phyloP scores from a whole-genome alignment of 2,888 invertebrate species.

The Eumacrocentrus americanus region DNA sequence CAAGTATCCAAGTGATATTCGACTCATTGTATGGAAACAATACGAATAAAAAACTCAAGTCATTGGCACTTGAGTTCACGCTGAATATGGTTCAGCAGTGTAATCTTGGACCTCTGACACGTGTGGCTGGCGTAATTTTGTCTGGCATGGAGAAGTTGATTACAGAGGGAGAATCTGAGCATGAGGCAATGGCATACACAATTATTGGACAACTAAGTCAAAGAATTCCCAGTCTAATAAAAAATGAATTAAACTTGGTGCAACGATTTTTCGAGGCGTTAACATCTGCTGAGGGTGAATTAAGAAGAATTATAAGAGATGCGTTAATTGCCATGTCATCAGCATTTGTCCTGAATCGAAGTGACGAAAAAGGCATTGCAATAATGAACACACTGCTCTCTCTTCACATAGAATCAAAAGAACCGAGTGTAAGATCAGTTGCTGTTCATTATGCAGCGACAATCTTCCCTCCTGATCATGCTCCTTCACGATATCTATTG shows the following conservation, averaged over 20 bases:
- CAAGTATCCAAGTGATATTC: conserved; percentile 83
- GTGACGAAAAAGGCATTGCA: conserved; percentile 58
- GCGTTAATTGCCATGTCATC: conserved; percentile 54
- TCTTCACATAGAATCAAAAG: conserved; percentile 77
- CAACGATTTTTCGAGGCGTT: conserved; percentile 64
- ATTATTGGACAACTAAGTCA: conserved; percentile 74
- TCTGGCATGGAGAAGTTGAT: conserved; percentile 77
- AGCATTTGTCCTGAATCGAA: conserved; percentile 53
- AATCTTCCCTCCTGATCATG: conserved; percentile 82
- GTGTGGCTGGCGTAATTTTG: conserved; percentile 75
- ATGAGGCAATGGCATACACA: conserved; percentile 75
- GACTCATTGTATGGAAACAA: conserved; percentile 84
- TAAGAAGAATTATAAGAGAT: conserved; percentile 52
- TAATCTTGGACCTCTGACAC: conserved; percentile 67
- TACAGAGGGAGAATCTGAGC: conserved; percentile 68
- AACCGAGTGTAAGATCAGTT: conserved; percentile 74
- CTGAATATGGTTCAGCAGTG: conserved; percentile 82
- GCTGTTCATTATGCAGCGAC: conserved; percentile 82
- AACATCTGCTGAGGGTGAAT: conserved; percentile 55
- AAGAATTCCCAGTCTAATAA: conserved; percentile 69
- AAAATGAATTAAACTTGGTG: conserved; percentile 70
- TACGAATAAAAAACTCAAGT: conserved; percentile 83
- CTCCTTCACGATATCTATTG: conserved; percentile 81
- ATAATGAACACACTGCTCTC: conserved; percentile 72
- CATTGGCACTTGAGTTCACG: conserved; percentile 80